Conservation (phyloP, 1,140 invertebrate species). For the Pemphigus obesinymphae region DNA sequence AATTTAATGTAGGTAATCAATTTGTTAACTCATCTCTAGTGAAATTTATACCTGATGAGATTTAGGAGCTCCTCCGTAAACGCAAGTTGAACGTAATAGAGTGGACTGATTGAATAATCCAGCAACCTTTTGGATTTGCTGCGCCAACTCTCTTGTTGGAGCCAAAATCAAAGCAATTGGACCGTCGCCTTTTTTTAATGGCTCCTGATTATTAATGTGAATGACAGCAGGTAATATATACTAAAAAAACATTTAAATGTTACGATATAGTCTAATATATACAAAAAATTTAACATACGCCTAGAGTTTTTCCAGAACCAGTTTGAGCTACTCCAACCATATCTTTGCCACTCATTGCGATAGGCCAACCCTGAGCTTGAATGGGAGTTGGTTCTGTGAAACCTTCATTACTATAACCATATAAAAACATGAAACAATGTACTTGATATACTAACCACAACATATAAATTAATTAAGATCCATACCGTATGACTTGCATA, state of each 20-base stretch:
- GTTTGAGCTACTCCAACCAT: conserved; percentile 77
- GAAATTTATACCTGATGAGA: conserved; percentile 54
- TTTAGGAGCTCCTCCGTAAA: conserved; percentile 84
- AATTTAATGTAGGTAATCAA: neutral
- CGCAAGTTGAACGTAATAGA: conserved; percentile 73
- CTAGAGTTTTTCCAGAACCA: conserved; percentile 52
- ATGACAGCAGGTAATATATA: conserved; percentile 62
- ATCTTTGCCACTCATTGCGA: conserved; percentile 73
- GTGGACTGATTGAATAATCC: conserved; percentile 72
- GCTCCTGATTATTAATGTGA: conserved; percentile 69
- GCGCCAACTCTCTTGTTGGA: conserved; percentile 77
- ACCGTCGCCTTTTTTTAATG: conserved; percentile 63
- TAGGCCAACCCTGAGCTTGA: conserved; percentile 75
- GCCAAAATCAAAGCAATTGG: conserved; percentile 72
- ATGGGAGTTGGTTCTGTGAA: conserved; percentile 74
- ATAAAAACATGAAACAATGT: neutral
- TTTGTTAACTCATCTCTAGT: neutral
- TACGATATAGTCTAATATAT: neutral
- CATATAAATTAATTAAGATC: neutral
- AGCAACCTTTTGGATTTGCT: conserved; percentile 80
- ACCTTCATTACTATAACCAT: conserved; percentile 53
- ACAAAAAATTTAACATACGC: conserved; percentile 54
- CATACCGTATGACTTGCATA: conserved; percentile 53
- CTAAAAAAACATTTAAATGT: conserved; percentile 51
- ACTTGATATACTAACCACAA: neutral